Base-by-base conservation (phyloP, 2,797 vertebrate species). In the Sebastes umbrosus region DNA sequence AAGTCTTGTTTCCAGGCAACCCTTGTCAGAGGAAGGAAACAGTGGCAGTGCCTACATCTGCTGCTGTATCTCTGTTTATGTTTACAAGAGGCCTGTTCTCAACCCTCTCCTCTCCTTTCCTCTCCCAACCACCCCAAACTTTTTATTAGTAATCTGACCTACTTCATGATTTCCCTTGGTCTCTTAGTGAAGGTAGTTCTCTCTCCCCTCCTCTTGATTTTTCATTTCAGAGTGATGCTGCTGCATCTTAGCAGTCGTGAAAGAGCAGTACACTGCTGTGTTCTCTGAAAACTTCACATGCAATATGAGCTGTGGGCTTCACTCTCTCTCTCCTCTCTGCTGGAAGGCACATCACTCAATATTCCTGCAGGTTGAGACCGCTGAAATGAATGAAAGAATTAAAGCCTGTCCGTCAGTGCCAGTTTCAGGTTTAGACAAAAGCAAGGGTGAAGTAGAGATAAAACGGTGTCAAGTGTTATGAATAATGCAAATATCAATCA, bases 341-440 rank as follows among this genome's bases (percentile, higher is more conserved):
- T 79, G 84, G 88, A 77, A 20, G 34, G 10, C 0, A 2, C 73
- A 59, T 74, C 88, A 77, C 80, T 88, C 85, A 58, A 84, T 90
- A 82, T 74, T 4, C 34, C 76, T 52, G 69, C 75, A 46, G 59
- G 57, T 24, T 4, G 65, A 77, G 67, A 32, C 7, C 0, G 7
- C 20, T 66, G 10, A 63, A 75, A 79, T 71, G 5, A 57, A 80
- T 72, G 55, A 78, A 78, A 73, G 68, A 55, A 73, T 32, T 11
- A 62, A 81, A 54, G 22, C 29, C 36, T 68, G 43, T 32, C 77
- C 39, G 27, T 77, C 71, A 43, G 52, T 36, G 55, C 1, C 0
- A 68, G 46, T 71, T 69, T 73, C 34, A 71, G 2, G 65, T 71
- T 62, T 24, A 70, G 18, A 55, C 31, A 25, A 14, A 73, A 36